Conservation (phyloP, 2,888 invertebrate species). For the Heteromurus nitidus region DNA sequence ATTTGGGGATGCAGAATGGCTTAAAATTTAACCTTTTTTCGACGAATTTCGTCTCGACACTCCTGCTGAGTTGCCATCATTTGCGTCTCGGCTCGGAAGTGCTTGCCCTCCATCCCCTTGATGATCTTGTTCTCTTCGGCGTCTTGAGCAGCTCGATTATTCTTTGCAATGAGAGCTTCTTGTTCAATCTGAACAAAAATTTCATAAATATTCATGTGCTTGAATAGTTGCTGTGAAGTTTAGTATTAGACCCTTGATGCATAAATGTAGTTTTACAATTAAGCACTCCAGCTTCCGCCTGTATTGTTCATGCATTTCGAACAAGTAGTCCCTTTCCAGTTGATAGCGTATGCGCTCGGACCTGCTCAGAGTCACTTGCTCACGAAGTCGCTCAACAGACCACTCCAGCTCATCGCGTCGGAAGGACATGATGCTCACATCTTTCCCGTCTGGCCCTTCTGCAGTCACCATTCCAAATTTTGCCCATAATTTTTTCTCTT, state of each 20-base stretch:
- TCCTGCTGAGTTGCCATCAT: constrained; percentile 65
- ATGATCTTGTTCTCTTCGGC: constrained; percentile 66
- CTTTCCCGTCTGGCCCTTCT: constrained; percentile 66
- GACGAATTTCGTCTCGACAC: constrained; percentile 69
- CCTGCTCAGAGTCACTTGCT: constrained; percentile 62
- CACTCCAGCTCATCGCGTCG: constrained; percentile 70
- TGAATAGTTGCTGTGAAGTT: background rate
- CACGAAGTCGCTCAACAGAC: constrained; percentile 63
- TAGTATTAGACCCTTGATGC: background rate
- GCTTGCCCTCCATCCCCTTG: constrained; percentile 71
- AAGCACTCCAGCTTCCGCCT: constrained; percentile 55
- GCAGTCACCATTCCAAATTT: constrained; percentile 65
- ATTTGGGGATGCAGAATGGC: background rate
- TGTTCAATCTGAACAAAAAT: constrained; percentile 55
- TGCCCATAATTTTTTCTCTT: constrained; percentile 64
- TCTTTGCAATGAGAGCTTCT: constrained; percentile 50
- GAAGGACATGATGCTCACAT: constrained; percentile 48
- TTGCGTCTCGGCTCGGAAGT: constrained; percentile 71
- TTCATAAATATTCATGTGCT: background rate
- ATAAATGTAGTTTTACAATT: constrained; percentile 18
- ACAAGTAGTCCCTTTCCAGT: constrained; percentile 70
- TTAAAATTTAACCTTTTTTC: constrained; percentile 57
- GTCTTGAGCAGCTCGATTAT: constrained; percentile 67
- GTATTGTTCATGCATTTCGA: constrained; percentile 62
- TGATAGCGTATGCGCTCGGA: constrained; percentile 69